A percentile compares a stretch with the other conserved stretches of the same genome.
Evolutionary conservation across 2,797 vertebrate genomes (phyloP).

Genomic region (Diglossa cyanea): DNA sequence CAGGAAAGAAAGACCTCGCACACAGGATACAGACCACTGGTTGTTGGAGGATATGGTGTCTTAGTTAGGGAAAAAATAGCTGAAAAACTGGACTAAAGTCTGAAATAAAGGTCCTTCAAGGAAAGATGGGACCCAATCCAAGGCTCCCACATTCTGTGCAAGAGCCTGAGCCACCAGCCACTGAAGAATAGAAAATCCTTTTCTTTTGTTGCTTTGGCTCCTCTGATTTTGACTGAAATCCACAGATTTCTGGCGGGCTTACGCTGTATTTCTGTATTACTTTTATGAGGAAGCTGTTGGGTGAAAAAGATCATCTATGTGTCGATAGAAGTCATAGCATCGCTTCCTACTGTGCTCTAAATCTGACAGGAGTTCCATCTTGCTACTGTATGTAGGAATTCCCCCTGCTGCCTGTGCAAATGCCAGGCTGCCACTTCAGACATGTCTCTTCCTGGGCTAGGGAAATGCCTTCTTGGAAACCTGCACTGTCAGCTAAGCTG

Average conservation of each 20-base stretch:
- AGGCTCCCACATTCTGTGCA: not conserved
- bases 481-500: conserved; percentile 17
- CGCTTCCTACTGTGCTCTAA: not conserved
- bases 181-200: conserved; percentile 4
- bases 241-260: conserved; percentile 22
- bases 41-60: not conserved
- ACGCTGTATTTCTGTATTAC: not conserved
- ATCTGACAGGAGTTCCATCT: not conserved
- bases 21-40: not conserved
- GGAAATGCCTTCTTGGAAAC: not conserved
- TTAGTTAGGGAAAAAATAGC: not conserved
- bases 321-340: not conserved
- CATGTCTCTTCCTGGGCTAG: not conserved
- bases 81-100: not conserved
- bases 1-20: not conserved
- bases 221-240: not conserved
- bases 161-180: not conserved
- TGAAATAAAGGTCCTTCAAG: not conserved
- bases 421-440: not conserved
- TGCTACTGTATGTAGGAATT: not conserved
- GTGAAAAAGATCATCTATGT: not conserved
- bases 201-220: conserved; percentile 17
- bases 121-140: not conserved
- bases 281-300: conserved; percentile 19
- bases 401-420: not conserved